phyloP scores from a whole-genome alignment of 2,797 vertebrate genomes.

The Karalla daura region DNA sequence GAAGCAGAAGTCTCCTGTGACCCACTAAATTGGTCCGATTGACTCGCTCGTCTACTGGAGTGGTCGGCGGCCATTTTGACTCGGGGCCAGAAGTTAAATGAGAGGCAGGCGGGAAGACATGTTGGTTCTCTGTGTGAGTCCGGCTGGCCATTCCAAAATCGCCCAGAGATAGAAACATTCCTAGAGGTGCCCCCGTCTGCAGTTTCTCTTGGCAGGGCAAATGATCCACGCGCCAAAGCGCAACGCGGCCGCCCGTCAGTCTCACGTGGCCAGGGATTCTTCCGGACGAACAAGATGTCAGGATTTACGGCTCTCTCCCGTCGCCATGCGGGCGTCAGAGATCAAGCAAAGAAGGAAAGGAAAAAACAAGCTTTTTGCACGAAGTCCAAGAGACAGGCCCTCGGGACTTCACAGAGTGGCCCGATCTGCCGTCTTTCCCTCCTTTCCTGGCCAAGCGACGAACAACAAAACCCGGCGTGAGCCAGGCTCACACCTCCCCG shows the following conservation, averaged over 20 bases:
- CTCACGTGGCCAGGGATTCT: conserved; percentile 2
- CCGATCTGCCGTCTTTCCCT: conserved; percentile 39
- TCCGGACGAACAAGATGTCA: conserved; percentile 35
- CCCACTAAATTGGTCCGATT: conserved; percentile 78
- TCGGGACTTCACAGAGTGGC: conserved; percentile 42
- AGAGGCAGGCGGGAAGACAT: conserved; percentile 62
- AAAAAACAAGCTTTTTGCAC: background rate
- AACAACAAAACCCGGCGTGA: conserved; percentile 38
- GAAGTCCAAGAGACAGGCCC: conserved; percentile 20
- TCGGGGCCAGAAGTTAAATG: conserved; percentile 71
- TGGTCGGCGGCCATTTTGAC: conserved; percentile 72
- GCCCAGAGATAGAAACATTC: conserved; percentile 28
- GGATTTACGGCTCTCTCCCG: conserved; percentile 11
- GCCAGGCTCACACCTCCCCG: conserved; percentile 25
- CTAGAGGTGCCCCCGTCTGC: background rate
- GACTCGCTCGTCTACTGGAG: conserved; percentile 64
- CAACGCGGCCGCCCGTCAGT: conserved; percentile 10
- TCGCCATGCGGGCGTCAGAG: conserved; percentile 8
- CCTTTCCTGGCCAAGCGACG: conserved; percentile 18
- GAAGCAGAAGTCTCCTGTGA: conserved; percentile 74
- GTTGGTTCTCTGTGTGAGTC: conserved; percentile 69
- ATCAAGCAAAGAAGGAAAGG: conserved; percentile 13
- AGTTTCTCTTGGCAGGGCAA: conserved; percentile 26
- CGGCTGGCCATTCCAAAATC: conserved; percentile 47
- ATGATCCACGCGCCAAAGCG: conserved; percentile 19